phyloP scores from a whole-genome alignment of 2,797 vertebrate genomes.

The Sebastes aleutianus region DNA sequence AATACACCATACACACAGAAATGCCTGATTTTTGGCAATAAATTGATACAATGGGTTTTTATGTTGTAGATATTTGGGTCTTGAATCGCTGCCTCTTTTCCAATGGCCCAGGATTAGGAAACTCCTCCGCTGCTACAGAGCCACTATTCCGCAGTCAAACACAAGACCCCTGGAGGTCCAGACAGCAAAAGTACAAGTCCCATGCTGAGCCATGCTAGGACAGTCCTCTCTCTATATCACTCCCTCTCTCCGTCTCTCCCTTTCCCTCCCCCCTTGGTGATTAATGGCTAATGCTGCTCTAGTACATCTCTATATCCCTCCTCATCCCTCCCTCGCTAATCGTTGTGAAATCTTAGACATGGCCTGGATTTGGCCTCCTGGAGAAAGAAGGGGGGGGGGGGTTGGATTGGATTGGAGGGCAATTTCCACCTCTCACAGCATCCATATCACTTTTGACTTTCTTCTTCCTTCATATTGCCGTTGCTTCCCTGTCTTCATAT shows the following conservation, averaged over 20 bases:
- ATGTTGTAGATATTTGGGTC: neutral
- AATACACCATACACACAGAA: neutral
- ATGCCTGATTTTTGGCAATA: neutral
- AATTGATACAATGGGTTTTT: neutral
- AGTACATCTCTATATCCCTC: conserved; percentile 81
- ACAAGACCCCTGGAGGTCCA: conserved; percentile 43
- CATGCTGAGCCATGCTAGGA: conserved; percentile 48
- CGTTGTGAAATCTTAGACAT: conserved; percentile 82
- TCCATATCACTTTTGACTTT: conserved; percentile 19
- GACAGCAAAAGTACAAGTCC: conserved; percentile 69
- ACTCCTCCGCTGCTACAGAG: neutral
- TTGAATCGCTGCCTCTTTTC: neutral
- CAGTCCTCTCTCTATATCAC: conserved; percentile 19
- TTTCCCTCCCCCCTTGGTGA: conserved; percentile 55
- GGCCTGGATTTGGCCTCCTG: conserved; percentile 66
- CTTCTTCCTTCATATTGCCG: neutral
- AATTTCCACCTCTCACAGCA: neutral
- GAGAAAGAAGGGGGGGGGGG: conserved; percentile 7
- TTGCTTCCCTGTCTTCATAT: neutral
- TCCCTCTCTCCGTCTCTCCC: conserved; percentile 13
- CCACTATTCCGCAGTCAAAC: conserved; percentile 13
- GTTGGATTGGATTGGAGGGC: neutral
- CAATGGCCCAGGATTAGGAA: neutral
- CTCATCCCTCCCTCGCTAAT: conserved; percentile 76
- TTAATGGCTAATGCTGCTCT: conserved; percentile 81